Evolutionary conservation across 2,797 vertebrate genomes (phyloP), one percentile per base, ranked within the genome.

Genomic region (Gymnoscopelus microlampas): DNA sequence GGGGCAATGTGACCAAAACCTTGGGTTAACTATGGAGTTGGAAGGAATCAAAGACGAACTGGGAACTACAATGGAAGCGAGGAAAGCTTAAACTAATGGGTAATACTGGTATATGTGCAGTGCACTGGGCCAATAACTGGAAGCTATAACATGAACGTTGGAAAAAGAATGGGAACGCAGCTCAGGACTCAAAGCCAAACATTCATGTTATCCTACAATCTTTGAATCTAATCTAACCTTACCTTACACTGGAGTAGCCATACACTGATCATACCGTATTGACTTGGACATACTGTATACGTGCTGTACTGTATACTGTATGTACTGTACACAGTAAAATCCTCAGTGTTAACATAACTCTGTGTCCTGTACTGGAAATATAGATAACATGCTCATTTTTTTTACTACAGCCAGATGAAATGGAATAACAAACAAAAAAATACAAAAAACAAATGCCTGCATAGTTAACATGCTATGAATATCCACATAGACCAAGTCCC

Each of bases 161-260:
- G 32, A 32, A 15, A 59, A 35, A 14, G 5, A n/a, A 39, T 32
- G 32, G 39, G 13, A 59, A 56, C 15, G 72, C 61, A 81, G 81
- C 79, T 82, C 44, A 68, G 64, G 77, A 81, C 77, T 79, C 71
- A 35, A 81, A 68, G 81, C 81, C 85, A 85, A 85, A 86, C 75
- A 71, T 80, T 73, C 73, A 69, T 84, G 79, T 85, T 83, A 68
- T 67, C 61, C 63, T 77, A 63, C 66, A 66, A 70, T 68, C 75
- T 84, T 79, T 85, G 74, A 83, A 57, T 73, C 63, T 81, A 80
- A 83, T 73, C 63, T 68, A 74, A 82, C 74, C 60, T 68, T 74
- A 82, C 78, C 53, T 81, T 85, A 85, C 88, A 91, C 87, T 88
- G 88, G 88, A 87, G 84, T 90, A 88, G 83, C 76, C 58, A 32